Percentiles rank a stretch among this genome's conserved stretches.
Conservation (phyloP, 2,888 invertebrate genomes). For the Agrochola litura region DNA sequence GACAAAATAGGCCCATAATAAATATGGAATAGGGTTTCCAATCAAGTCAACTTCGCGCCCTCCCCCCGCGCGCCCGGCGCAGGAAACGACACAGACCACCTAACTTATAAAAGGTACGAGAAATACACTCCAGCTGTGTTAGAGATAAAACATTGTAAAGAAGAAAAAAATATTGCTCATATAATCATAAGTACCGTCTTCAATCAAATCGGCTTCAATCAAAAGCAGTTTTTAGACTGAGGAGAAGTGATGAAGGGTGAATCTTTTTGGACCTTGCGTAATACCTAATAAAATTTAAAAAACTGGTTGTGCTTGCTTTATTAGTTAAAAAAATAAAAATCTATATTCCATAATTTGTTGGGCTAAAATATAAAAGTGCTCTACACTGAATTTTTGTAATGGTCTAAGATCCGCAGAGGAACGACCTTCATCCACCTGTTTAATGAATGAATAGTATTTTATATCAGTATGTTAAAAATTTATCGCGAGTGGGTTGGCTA, state of each 20-base stretch:
- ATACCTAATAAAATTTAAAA: too few relatives aligned
- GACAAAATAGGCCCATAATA: constrained; percentile 89
- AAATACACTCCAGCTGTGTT: neutral
- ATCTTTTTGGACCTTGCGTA: neutral
- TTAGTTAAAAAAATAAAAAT: neutral
- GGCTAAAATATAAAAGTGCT: neutral
- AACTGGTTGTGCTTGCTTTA: neutral
- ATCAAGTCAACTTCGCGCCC: constrained; percentile 88
- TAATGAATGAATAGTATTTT: too few relatives aligned
- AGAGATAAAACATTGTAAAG: neutral
- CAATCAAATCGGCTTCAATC: too few relatives aligned
- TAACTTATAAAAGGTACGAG: constrained; percentile 66
- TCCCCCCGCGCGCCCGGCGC: constrained; percentile 74
- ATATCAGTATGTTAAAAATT: too few relatives aligned
- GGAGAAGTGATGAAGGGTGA: neutral
- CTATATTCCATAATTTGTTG: neutral
- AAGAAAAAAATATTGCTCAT: neutral
- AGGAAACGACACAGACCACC: constrained; percentile 75
- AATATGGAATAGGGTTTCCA: constrained; percentile 90
- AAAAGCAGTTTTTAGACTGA: neutral
- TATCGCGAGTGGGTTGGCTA: too few relatives aligned
- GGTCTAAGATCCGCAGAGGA: too few relatives aligned
- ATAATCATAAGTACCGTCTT: too few relatives aligned
- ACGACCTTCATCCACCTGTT: too few relatives aligned
- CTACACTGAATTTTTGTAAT: too few relatives aligned